These are phyloP conservation scores for Drosophila mojavensis DNA, from an alignment of 1,140 invertebrate genomes.

Conservation along the genomic window DNA sequence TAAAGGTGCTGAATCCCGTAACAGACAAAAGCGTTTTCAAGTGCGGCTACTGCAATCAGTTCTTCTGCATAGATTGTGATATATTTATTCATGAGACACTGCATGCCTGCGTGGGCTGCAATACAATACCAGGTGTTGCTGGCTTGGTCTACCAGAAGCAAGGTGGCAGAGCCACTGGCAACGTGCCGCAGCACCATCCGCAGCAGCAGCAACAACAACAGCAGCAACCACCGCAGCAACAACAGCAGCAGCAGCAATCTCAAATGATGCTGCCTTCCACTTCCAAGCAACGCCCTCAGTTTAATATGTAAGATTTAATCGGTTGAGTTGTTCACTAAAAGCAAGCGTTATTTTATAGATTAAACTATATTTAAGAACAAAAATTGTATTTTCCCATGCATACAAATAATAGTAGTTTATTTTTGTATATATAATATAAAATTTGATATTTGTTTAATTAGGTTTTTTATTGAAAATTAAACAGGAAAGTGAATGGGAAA, in stretches of 20 bases:
- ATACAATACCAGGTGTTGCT: conserved; percentile 83
- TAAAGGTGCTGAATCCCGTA: conserved; percentile 87
- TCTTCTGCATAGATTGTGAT: conserved; percentile 97
- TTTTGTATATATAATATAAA: conserved; percentile 4
- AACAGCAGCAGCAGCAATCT: conserved; percentile 11
- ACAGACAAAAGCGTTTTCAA: conserved; percentile 91
- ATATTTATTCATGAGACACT: conserved; percentile 96
- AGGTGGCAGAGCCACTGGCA: conserved; percentile 32
- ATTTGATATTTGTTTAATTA: too few species aligned
- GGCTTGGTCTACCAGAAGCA: conserved; percentile 68
- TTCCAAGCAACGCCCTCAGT: conserved; percentile 57
- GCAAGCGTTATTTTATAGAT: background rate
- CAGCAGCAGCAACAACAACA: background rate
- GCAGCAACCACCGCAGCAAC: conserved; percentile 4
- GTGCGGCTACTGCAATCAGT: conserved; percentile 91
- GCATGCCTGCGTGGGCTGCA: conserved; percentile 97
- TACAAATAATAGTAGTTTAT: too few species aligned
- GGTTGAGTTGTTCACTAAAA: background rate
- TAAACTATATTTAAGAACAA: conserved; percentile 11
- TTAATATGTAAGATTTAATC: conserved; percentile 31
- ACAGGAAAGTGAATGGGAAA: too few species aligned
- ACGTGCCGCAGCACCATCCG: background rate
- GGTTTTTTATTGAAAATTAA: background rate
- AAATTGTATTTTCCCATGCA: conserved; percentile 15
- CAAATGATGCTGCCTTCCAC: conserved; percentile 24